Evolutionary conservation across 2,113 vertebrate genomes (phyloP), one percentile per base, ranked within the genome.

Genomic region (Ailuropoda melanoleuca): DNA sequence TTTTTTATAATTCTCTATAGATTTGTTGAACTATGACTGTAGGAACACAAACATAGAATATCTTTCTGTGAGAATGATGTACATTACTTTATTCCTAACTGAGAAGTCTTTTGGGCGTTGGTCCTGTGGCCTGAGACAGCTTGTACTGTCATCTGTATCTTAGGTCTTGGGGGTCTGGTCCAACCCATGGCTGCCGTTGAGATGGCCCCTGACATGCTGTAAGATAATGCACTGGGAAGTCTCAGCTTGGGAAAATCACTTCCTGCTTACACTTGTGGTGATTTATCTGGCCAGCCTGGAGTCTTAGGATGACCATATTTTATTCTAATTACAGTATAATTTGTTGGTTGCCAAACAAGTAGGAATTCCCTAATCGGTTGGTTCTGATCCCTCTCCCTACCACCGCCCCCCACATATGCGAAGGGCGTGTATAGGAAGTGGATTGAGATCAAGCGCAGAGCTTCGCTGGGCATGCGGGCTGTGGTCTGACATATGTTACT

Each of bases 61-160:
- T 66, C 66, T 95, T 93, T 88, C 58, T 77, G n/a, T 91, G 53
- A 95, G 97, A 95, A 84, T 95, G 56, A 72, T 34, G 3, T 95
- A 56, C 6, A 84, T 74, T n/a, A 23, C 78, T 87, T 90, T 66
- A 75, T n/a, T 96, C 39, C 75, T 46, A 53, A 31, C 24, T 26
- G 56, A 68, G 34, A 86, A 68, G 8, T 82, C 13, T 18, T 43
- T n/a, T 75, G 37, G 60, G 43, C 14, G 6, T 46, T 86, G 62
- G 34, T 37, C 9, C 18, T 90, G 8, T 37, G 72, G 8, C 58
- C 82, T 14, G 5, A 90, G n/a, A 56, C 23, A 48, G n/a, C 26
- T 87, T 80, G 4, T 77, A 34, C 14, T 90, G 43, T 86, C 77
- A 21, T 46, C 21, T 14, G 2, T 62, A 23, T 95, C 68, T 46